Base-by-base conservation (phyloP, 37 sponge, comb jelly and placozoan genomes). In the Mnemiopsis leidyi region DNA sequence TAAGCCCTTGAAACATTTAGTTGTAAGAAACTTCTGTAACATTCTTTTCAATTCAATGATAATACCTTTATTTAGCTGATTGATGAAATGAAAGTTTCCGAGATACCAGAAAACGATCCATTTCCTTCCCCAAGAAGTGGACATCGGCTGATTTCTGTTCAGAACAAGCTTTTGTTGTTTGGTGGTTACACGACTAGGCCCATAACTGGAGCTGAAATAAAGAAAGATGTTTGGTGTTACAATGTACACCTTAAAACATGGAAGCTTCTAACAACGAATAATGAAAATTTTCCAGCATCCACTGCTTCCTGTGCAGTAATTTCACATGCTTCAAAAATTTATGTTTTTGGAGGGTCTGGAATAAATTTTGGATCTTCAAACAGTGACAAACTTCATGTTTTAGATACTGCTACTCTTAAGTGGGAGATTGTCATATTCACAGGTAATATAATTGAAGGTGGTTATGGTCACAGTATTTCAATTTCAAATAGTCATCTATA, bases 331-430 rank as follows among this genome's bases (percentile, higher is more conserved):
- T 39, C 61, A n/a, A 85, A 85, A 26, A 28, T 85, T 3, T 36
- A 39, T 3, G 90, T 85, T 35, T 85, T 40, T 40, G 90, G 90
- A 18, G 90, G 90, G n/a, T 85, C 90, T 5, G 90, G 90, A 39
- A 29, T 26, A 3, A 38, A 39, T 26, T 85, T 85, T 85, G 90
- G 90, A 13, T 39, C 16, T 40, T 32, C 90, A 23, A 85, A 85
- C 26, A 40, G 90, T 85, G 35, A 40, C 23, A 38, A 33, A 0
- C 48, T 85, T 13, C 90, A 40, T n/a, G 23, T 85, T 25, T 37
- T 85, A n/a, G 90, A 85, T 39, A 21, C 39, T 25, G 29, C 5
- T 9, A 85, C 40, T 40, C 61, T 85, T 0, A n/a, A 28, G 25
- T 85, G 90, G 90, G 30, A 26, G 3, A 25, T 23, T 20, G 26